Evolutionary conservation across 2,113 vertebrate genomes (phyloP), one percentile per base, ranked within the genome.

Genomic region (Heterotis niloticus): DNA sequence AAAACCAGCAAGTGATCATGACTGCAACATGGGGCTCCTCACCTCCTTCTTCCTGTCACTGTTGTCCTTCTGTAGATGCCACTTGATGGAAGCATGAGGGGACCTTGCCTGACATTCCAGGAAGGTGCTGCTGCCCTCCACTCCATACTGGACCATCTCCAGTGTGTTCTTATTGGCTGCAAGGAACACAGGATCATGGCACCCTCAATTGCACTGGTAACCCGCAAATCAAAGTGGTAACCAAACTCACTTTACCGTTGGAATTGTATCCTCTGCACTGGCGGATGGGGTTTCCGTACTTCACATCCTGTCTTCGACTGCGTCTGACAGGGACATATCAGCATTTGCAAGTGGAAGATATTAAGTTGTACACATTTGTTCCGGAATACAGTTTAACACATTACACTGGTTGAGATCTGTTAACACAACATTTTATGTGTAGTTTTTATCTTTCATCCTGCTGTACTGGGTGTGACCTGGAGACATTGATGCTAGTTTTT

Each of bases 21-120:
- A n/a, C n/a, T n/a, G n/a, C n/a, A n/a, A n/a, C n/a, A 17, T 18
- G 26, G 1, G 24, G 34, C 17, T 28, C 70, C 90, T 90, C 88
- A 98, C 98, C 95, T 99, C 98, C 84, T 95, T 97, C 87, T 94
- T 93, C 71, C 96, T 93, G 85, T 99, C 98, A 5, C 94, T 96
- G 91, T 95, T 94, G 83, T 98, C 96, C 87, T 95, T 92, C 91
- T 99, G 98, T 72, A 97, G 93, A 74, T 98, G 93, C 97, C 98
- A 99, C 83, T 98, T 99, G 78, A 99, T 29, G 0, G 94, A 82
- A 59, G 96, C 98, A 4, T 98, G 97, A 0, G 97, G 98, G 0
- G 98, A 99, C 83, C 95, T 96, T 62, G 97, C 95, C 88, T 98
- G 96, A 88, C 98, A 99, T 85, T 99, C 98, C 51, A 99, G 91